Conservation (phyloP, 2,113 vertebrate genomes). For the Raja brachyura region DNA sequence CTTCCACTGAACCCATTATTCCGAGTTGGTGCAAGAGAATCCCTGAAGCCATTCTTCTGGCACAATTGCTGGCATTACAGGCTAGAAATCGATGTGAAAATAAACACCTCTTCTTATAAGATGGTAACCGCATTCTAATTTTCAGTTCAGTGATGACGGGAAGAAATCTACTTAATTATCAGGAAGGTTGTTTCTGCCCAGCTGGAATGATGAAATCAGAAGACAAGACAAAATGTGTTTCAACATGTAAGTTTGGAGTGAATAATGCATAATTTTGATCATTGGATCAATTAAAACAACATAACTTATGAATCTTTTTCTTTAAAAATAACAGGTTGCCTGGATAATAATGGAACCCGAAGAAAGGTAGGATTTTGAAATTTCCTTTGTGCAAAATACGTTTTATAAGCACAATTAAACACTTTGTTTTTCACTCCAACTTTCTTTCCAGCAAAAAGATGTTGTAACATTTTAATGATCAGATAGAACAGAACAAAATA, state of each 20-base stretch:
- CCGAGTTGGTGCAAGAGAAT: no score
- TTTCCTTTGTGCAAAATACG: background rate
- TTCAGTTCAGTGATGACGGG: background rate
- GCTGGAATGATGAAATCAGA: background rate
- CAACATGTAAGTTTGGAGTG: background rate
- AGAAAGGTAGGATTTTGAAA: background rate
- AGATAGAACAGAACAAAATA: no score
- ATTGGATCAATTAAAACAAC: background rate
- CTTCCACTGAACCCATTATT: no score
- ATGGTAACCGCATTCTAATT: background rate
- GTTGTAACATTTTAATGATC: no score
- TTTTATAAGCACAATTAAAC: background rate
- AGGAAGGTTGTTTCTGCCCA: constrained; percentile 9
- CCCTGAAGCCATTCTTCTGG: no score
- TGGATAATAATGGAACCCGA: background rate
- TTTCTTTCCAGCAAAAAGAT: no score
- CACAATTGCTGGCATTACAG: background rate
- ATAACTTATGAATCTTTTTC: background rate
- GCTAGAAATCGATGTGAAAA: background rate
- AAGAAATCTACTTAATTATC: no score
- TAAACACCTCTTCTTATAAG: background rate
- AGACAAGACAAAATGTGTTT: background rate
- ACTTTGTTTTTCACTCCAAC: no score
- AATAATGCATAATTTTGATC: background rate
- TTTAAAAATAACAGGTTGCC: background rate